Percentiles rank a stretch among this genome's conserved stretches.
phyloP scores from a whole-genome alignment of 2,888 invertebrate species.

The Apodemia zela region DNA sequence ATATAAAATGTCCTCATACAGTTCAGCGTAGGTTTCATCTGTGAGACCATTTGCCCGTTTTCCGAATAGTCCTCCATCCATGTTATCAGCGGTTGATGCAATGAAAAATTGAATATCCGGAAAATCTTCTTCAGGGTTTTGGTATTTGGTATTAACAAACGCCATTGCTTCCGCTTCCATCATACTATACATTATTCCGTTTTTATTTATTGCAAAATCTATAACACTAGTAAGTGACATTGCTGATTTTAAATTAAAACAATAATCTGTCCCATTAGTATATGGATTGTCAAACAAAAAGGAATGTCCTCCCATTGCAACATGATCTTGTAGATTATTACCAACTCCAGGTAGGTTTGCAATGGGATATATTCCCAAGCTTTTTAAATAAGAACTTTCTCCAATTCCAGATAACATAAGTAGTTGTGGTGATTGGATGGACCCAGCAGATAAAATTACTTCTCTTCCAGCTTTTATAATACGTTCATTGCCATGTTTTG shows the following conservation, averaged over 20 bases:
- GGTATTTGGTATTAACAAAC: conserved; percentile 87
- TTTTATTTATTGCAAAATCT: conserved; percentile 80
- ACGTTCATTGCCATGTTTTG: conserved; percentile 74
- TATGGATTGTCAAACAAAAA: conserved; percentile 85
- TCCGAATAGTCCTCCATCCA: conserved; percentile 88
- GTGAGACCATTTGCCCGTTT: conserved; percentile 84
- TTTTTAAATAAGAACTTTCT: conserved; percentile 81
- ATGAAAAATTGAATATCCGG: conserved; percentile 91
- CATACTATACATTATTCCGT: conserved; percentile 86
- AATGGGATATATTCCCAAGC: conserved; percentile 81
- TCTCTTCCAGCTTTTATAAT: conserved; percentile 85
- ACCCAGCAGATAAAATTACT: conserved; percentile 91
- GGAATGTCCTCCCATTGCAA: conserved; percentile 88
- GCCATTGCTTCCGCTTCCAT: conserved; percentile 90
- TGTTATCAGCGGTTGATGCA: conserved; percentile 86
- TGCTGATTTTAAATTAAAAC: conserved; percentile 84
- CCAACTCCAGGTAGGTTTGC: conserved; percentile 87
- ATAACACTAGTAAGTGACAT: conserved; percentile 81
- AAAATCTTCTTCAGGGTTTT: conserved; percentile 83
- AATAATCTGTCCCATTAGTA: conserved; percentile 78
- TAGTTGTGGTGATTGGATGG: conserved; percentile 91
- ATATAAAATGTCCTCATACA: conserved; percentile 86
- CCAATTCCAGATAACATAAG: conserved; percentile 93
- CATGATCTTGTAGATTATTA: conserved; percentile 90
- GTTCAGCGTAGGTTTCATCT: conserved; percentile 83